Percentiles rank a stretch among this genome's conserved stretches.
These are phyloP conservation scores for Aphelinus atriplicis DNA, from an alignment of 1,140 invertebrate genomes.

Conservation along the genomic window DNA sequence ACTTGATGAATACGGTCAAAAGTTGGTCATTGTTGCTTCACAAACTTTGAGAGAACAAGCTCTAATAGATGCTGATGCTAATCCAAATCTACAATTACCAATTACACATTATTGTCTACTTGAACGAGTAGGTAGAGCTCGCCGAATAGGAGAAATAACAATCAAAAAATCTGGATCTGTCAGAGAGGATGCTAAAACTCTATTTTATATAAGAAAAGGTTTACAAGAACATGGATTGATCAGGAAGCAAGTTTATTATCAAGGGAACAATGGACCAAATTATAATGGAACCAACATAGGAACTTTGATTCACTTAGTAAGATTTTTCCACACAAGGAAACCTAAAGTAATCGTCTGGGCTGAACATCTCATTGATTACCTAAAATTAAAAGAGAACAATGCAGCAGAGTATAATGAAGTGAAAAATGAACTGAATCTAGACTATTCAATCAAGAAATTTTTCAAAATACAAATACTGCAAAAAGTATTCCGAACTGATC, in stretches of 20 bases:
- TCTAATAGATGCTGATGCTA: constrained; percentile 66
- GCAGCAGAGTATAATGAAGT: constrained; percentile 68
- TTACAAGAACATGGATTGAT: constrained; percentile 72
- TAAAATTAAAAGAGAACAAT: constrained; percentile 68
- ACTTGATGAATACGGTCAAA: constrained; percentile 66
- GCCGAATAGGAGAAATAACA: constrained; percentile 78
- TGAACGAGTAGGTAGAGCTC: constrained; percentile 79
- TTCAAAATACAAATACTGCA: constrained; percentile 64
- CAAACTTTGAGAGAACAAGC: constrained; percentile 71
- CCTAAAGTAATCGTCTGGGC: constrained; percentile 68
- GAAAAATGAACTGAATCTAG: constrained; percentile 61
- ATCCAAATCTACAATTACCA: constrained; percentile 68
- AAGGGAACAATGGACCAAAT: constrained; percentile 57
- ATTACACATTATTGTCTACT: constrained; percentile 76
- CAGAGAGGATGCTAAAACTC: constrained; percentile 71
- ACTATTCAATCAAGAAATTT: constrained; percentile 65
- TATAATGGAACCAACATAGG: constrained; percentile 58
- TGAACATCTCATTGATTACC: constrained; percentile 68
- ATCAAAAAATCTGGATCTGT: constrained; percentile 71
- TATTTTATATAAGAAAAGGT: constrained; percentile 76
- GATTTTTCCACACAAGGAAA: constrained; percentile 71
- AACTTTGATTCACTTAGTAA: constrained; percentile 69
- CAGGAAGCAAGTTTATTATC: constrained; percentile 71
- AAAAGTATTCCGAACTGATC: constrained; percentile 62
- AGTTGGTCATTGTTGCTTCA: constrained; percentile 78